Evolutionary conservation across 2,888 invertebrate species (phyloP).

Genomic region (Cryptocephalus moraei): DNA sequence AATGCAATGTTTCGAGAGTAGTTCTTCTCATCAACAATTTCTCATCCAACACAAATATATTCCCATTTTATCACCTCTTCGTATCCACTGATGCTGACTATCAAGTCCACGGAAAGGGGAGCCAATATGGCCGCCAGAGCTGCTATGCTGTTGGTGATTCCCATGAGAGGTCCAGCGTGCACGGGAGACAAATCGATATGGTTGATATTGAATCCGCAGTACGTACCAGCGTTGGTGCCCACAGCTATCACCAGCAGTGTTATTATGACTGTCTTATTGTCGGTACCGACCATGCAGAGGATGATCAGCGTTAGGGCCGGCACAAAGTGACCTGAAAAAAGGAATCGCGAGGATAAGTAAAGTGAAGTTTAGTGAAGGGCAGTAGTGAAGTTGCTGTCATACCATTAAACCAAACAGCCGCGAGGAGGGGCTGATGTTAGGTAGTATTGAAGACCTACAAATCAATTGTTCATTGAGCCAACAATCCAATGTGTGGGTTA

Average conservation of each 20-base stretch:
- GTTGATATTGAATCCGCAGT: conserved; percentile 64
- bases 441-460: too few relatives aligned
- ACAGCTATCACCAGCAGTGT: conserved; percentile 59
- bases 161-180: conserved; percentile 75
- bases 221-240: conserved; percentile 64
- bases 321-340: conserved; percentile 30
- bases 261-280: conserved; percentile 47
- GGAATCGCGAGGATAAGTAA: too few relatives aligned
- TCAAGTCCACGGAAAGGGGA: conserved; percentile 59
- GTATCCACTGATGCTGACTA: conserved; percentile 33
- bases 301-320: conserved; percentile 58
- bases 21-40: too few relatives aligned
- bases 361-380: too few relatives aligned
- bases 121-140: conserved; percentile 72
- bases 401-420: too few relatives aligned
- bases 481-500: too few relatives aligned
- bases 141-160: conserved; percentile 68
- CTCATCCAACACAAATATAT: too few relatives aligned
- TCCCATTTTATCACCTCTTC: conserved; percentile 8
- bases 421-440: too few relatives aligned
- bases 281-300: conserved; percentile 41
- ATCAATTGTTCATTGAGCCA: too few relatives aligned
- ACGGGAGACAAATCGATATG: conserved; percentile 79
- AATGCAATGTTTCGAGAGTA: too few relatives aligned
- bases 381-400: too few relatives aligned